Evolutionary conservation across 2,797 vertebrate genomes (phyloP), one percentile per base, ranked within the genome.

Genomic region (Melanotaenia pygmaea): DNA sequence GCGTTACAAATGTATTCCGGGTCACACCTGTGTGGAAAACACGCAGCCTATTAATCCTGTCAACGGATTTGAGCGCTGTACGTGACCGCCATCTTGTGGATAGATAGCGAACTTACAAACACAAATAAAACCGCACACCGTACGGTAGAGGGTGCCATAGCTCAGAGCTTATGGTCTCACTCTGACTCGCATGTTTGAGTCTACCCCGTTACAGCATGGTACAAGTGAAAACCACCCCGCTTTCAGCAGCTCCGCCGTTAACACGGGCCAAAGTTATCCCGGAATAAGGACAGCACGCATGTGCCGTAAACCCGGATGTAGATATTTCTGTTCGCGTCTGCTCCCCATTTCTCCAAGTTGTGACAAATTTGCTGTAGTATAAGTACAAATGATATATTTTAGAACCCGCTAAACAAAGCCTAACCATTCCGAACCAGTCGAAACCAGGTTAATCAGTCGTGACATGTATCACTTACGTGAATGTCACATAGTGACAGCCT

Each of bases 301-400:
- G 95, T 96, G 95, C 95, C 86, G 93, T 95, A 93, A 95, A 96
- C 94, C 96, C 95, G 96, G 95, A 96, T 96, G 95, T 95, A 94
- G 95, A 93, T 83, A 35, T 83, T 13, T 72, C 72, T 66, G 66
- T 63, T 38, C 54, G 64, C 67, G 78, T 88, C 69, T 82, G 43
- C 78, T 70, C 77, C 78, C 82, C 62, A 43, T 83, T 77, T 82
- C 67, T 57, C 59, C 59, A 87, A 87, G 56, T 86, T 84, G 32
- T 57, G 61, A 50, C 57, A 67, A 28, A 75, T 59, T 56, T 72
- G 63, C 50, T 12, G 32, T 50, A 53, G 26, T 40, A 20, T 28
- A 18, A n/a, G 5, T 60, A 58, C 66, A 43, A 82, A 26, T 66
- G 3, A 3, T 4, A 38, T 10, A 24, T 70, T 53, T 64, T 74